Conservation (phyloP, 2,888 invertebrate genomes). For the Rhagophthalmus giganteus region DNA sequence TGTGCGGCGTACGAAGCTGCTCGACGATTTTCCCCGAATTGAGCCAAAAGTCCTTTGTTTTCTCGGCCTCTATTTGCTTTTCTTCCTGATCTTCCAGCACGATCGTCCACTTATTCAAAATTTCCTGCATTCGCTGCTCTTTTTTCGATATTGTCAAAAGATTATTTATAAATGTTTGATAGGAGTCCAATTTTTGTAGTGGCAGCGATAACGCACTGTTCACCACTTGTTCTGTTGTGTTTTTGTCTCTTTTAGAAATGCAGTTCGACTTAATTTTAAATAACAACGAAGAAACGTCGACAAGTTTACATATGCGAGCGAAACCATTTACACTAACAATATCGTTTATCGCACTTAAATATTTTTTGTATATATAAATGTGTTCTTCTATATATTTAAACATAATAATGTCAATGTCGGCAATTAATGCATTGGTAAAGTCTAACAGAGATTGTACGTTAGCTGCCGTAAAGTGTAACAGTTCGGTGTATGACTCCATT, state of each 20-base stretch:
- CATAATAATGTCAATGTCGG: constrained; percentile 68
- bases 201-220: constrained; percentile 65
- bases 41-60: constrained; percentile 76
- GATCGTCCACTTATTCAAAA: constrained; percentile 64
- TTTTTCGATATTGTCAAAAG: constrained; percentile 55
- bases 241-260: constrained; percentile 50
- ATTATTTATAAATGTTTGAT: constrained; percentile 64
- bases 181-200: constrained; percentile 63
- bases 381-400: constrained; percentile 72
- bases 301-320: constrained; percentile 64
- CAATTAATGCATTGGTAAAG: constrained; percentile 67
- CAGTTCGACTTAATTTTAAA: constrained; percentile 40
- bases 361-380: constrained; percentile 70
- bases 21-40: constrained; percentile 67
- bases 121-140: constrained; percentile 60
- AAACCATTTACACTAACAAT: constrained; percentile 74
- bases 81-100: constrained; percentile 66
- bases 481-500: constrained; percentile 69
- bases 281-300: constrained; percentile 62
- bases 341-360: constrained; percentile 72
- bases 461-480: constrained; percentile 68
- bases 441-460: constrained; percentile 71
- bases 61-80: constrained; percentile 67
- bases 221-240: constrained; percentile 62
- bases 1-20: constrained; percentile 64